phyloP scores from a whole-genome alignment of 2,113 vertebrate genomes.

The Panthera leo region DNA sequence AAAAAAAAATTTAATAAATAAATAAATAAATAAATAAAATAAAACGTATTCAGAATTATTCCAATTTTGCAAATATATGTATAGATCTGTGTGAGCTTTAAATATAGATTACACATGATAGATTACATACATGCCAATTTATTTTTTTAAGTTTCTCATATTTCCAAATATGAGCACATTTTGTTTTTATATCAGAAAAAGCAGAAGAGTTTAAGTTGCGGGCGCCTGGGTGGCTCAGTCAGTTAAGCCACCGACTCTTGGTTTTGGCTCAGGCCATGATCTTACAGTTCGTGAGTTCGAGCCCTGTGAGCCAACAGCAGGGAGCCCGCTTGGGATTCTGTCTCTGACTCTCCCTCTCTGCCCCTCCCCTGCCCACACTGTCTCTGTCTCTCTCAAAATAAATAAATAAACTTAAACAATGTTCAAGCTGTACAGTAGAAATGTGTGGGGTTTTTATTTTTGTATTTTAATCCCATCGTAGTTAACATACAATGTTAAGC shows the following conservation, averaged over 20 bases:
- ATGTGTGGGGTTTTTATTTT: background rate
- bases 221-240: too few species aligned
- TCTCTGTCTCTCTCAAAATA: too few species aligned
- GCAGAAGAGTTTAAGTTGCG: background rate
- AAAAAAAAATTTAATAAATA: too few species aligned
- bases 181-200: background rate
- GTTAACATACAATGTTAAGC: background rate
- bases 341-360: too few species aligned
- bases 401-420: background rate
- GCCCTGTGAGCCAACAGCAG: too few species aligned
- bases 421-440: background rate
- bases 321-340: too few species aligned
- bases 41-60: constrained; percentile 8
- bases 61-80: background rate
- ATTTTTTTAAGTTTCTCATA: background rate
- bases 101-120: background rate
- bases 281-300: too few species aligned
- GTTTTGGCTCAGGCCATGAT: too few species aligned
- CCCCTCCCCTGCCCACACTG: too few species aligned
- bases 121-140: background rate
- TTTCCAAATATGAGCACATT: constrained; percentile 8
- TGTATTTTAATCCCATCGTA: background rate
- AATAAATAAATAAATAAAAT: background rate
- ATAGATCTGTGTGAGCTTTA: background rate
- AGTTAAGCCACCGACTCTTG: too few species aligned